phyloP scores from a whole-genome alignment of 2,797 vertebrate genomes.

The Sebastes cheni region DNA sequence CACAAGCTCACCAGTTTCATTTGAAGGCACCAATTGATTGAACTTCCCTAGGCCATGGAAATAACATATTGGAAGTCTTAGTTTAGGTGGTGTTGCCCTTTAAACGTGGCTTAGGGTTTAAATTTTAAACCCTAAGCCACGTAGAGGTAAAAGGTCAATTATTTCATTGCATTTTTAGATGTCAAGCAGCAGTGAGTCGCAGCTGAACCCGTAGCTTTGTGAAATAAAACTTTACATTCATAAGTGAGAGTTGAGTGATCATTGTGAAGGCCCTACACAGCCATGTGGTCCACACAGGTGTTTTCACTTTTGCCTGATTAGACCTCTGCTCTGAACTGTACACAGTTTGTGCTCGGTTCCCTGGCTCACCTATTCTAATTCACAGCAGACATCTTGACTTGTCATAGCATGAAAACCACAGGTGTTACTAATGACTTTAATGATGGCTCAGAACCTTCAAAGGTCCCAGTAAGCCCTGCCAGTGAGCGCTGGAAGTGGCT shows the following conservation, averaged over 20 bases:
- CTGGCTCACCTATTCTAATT: neutral
- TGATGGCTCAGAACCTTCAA: neutral
- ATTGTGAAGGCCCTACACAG: neutral
- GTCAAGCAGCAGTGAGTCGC: neutral
- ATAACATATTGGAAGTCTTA: too few species aligned
- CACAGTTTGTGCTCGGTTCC: neutral
- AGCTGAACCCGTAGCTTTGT: neutral
- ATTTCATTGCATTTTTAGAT: neutral
- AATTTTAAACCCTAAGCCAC: neutral
- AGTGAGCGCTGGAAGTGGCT: neutral
- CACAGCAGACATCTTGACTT: neutral
- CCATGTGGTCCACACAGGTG: neutral
- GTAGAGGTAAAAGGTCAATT: neutral
- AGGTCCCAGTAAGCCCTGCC: neutral
- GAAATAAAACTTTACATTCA: neutral
- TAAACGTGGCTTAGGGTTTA: neutral
- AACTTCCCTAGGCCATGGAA: too few species aligned
- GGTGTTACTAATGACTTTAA: neutral
- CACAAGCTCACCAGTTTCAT: too few species aligned
- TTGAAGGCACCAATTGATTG: too few species aligned
- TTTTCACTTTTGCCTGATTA: neutral
- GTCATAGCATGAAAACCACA: neutral
- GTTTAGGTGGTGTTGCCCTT: too few species aligned
- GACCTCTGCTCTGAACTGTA: neutral
- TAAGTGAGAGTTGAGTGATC: neutral